phyloP scores from a whole-genome alignment of 2,113 vertebrate species.

The Nanger granti region DNA sequence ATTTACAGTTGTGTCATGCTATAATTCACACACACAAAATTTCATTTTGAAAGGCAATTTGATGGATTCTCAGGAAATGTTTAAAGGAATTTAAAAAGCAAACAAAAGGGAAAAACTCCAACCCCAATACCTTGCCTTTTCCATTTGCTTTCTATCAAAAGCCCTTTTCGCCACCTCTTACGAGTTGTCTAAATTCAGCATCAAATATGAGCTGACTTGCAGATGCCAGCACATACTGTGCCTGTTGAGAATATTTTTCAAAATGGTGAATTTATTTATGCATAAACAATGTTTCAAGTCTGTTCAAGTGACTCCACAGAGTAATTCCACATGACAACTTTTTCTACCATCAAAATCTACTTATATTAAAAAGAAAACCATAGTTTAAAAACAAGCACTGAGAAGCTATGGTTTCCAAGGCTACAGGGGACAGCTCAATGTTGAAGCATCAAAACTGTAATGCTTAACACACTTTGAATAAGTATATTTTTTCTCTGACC shows the following conservation, averaged over 20 bases:
- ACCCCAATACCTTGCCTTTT: neutral
- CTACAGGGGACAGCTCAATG: conserved; percentile 5
- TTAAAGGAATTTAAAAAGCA: neutral
- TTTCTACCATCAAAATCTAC: conserved; percentile 57
- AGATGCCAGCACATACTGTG: conserved; percentile 21
- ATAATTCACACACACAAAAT: neutral
- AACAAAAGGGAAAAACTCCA: neutral
- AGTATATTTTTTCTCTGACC: neutral
- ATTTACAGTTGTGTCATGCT: neutral
- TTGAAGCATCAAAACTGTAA: conserved; percentile 40
- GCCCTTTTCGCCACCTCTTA: neutral
- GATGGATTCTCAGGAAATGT: neutral
- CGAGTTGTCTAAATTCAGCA: neutral
- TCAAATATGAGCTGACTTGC: neutral
- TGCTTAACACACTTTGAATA: conserved; percentile 1
- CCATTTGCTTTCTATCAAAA: conserved; percentile 46
- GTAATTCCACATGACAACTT: conserved; percentile 65
- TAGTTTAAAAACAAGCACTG: conserved; percentile 54
- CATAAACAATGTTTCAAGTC: conserved; percentile 54
- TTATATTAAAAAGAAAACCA: conserved; percentile 43
- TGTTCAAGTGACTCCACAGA: conserved; percentile 29
- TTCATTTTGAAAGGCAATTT: conserved; percentile 22
- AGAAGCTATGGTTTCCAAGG: conserved; percentile 44
- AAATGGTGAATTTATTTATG: conserved; percentile 34
- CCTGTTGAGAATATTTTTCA: neutral